Base-by-base conservation (phyloP, 2,113 vertebrate species). In the Ceratotherium simum region DNA sequence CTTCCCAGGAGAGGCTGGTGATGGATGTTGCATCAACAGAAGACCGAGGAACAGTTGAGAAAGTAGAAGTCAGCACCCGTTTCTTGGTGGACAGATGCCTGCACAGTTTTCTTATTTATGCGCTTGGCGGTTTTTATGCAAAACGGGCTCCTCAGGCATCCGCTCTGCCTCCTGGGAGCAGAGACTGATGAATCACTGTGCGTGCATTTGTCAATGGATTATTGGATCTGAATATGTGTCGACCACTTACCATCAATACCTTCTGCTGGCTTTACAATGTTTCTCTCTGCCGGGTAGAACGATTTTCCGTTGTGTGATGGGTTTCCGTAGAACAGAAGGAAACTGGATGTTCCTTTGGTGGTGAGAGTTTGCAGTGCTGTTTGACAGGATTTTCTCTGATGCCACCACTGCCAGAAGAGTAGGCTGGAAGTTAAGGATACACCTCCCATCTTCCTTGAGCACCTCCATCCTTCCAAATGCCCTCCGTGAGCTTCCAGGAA, bases 341-440 rank as follows among this genome's bases (percentile, higher is more conserved):
- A 0, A 3, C 27, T 8, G 36, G 29, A 20, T 60, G 36, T 46
- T 27, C 20, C 29, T 70, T 16, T n/a, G 16, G 48, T 18, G 51
- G 6, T 12, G 20, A 0, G 18, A 0, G 18, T 5, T 11, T 6
- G n/a, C 6, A 0, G 14, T 0, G 21, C 36, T 3, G 1, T 48
- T 48, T 48, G 48, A 48, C 48, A 48, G 9, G 48, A 48, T 48
- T 48, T 48, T 48, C 48, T 48, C 48, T 48, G 48, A 48, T 11
- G 8, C 48, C 48, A 11, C 11, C 8, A 48, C 10, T 48, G 48
- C 48, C 48, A 48, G 48, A 11, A 48, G 48, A 48, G 48, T 48
- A 48, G 48, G 48, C 48, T 39, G 6, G 12, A 29, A 14, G 64
- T 16, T 3, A 0, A 8, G 48, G 27, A 10, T 3, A 1, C 10